Conservation (phyloP, 2,113 vertebrate species). For the Origma solitaria region DNA sequence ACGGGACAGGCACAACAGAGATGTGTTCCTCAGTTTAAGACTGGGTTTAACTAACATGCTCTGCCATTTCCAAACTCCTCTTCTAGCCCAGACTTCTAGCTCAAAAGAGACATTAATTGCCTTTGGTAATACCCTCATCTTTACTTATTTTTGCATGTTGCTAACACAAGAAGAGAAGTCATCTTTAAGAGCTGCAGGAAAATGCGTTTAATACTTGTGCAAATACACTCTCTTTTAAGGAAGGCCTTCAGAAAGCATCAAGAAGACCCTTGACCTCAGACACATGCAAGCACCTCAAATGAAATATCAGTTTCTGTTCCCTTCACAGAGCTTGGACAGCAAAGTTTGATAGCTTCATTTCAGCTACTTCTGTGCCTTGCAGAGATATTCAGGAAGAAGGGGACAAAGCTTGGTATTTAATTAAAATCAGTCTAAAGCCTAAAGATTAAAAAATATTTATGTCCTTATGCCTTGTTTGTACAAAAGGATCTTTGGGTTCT, state of each 20-base stretch:
- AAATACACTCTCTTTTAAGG: neutral
- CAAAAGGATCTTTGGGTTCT: neutral
- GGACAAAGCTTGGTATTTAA: neutral
- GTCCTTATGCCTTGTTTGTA: neutral
- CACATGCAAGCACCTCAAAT: neutral
- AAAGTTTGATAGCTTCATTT: neutral
- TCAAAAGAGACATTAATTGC: neutral
- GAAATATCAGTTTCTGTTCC: neutral
- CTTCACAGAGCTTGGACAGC: neutral
- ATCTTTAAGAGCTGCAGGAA: neutral
- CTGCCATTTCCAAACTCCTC: neutral
- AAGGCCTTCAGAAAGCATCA: neutral
- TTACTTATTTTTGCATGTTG: no score
- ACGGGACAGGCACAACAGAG: neutral
- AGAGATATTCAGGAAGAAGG: neutral
- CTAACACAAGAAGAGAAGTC: neutral
- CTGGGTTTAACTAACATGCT: rapidly evolving
- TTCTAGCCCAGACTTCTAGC: neutral
- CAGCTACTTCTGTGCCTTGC: neutral
- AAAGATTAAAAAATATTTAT: neutral
- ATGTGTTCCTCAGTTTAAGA: neutral
- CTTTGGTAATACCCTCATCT: neutral
- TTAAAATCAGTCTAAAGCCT: neutral
- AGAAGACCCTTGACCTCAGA: neutral
- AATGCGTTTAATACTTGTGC: neutral